These are phyloP conservation scores for Trogon melanurus DNA, from an alignment of 2,113 vertebrate species.

Conservation along the genomic window DNA sequence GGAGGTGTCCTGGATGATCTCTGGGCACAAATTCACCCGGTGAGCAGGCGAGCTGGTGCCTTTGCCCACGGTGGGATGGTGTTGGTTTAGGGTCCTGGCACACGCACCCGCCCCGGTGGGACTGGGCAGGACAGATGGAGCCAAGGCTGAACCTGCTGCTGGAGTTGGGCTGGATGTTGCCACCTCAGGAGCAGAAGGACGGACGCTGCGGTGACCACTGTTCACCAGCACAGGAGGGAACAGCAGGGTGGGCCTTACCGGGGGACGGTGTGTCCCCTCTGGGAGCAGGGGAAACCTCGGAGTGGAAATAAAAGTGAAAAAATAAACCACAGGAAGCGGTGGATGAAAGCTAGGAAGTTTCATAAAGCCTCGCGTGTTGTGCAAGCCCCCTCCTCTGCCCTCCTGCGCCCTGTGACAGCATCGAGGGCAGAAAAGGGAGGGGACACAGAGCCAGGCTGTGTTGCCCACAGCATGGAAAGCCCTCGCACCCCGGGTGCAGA, in stretches of 20 bases:
- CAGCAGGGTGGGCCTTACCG: rapidly evolving
- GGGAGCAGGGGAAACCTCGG: rapidly evolving
- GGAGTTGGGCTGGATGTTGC: background rate
- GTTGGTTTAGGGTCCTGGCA: background rate
- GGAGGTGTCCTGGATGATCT: background rate
- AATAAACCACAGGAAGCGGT: background rate
- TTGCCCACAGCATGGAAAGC: background rate
- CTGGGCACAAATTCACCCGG: background rate
- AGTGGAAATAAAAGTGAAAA: background rate
- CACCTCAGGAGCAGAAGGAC: background rate
- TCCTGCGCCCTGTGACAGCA: background rate
- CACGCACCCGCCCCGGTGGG: rapidly evolving
- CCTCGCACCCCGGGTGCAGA: background rate
- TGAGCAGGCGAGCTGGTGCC: rapidly evolving
- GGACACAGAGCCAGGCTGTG: background rate
- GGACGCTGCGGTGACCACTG: background rate
- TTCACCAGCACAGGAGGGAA: background rate
- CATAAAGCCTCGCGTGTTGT: background rate
- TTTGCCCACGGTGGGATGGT: background rate
- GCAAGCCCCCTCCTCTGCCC: background rate
- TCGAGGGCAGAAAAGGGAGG: background rate
- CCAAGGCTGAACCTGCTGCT: rapidly evolving
- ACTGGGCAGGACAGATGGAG: background rate
- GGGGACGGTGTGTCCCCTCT: too few species aligned
- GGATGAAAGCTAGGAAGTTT: background rate